Evolutionary conservation across 2,888 invertebrate genomes (phyloP).

Genomic region (Diplazon laetatorius): DNA sequence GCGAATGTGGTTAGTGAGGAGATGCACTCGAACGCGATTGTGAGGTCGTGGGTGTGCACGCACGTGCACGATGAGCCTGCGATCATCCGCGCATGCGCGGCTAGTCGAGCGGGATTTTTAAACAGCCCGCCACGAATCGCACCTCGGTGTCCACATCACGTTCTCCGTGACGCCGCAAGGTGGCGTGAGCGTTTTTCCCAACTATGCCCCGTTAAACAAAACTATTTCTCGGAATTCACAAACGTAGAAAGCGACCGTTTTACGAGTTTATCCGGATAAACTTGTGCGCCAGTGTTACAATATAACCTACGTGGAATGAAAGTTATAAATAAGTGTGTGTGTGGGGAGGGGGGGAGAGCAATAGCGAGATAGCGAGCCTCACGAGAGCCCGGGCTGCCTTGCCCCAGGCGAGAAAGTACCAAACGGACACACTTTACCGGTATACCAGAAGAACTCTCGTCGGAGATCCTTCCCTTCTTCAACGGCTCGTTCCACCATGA

Average conservation of each 20-base stretch:
- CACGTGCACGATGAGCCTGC: background rate
- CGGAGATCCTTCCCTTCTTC: constrained; percentile 10
- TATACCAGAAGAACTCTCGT: constrained; percentile 12
- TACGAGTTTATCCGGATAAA: constrained; percentile 12
- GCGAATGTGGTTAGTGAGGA: background rate
- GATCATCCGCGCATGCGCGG: background rate
- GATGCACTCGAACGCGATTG: constrained; percentile 24
- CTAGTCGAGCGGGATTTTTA: too few species aligned
- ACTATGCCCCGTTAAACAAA: constrained; percentile 15
- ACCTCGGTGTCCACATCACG: background rate
- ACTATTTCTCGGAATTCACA: constrained; percentile 4
- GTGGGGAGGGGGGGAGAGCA: constrained; percentile 10
- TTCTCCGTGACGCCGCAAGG: constrained; percentile 3
- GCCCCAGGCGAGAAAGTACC: constrained; percentile 76
- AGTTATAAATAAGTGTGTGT: constrained; percentile 18
- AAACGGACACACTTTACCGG: constrained; percentile 39
- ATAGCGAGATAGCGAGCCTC: constrained; percentile 6
- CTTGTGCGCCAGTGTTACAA: background rate
- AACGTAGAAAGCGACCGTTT: constrained; percentile 47
- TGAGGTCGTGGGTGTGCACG: constrained; percentile 29
- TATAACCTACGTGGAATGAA: background rate
- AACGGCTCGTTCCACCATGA: background rate
- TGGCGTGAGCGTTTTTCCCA: constrained; percentile 24
- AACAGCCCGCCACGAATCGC: constrained; percentile 16
- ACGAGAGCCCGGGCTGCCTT: constrained; percentile 70